Percentiles rank a stretch among this genome's conserved stretches.
These are phyloP conservation scores for Chesias legatella DNA, from an alignment of 2,888 invertebrate species.

Conservation along the genomic window DNA sequence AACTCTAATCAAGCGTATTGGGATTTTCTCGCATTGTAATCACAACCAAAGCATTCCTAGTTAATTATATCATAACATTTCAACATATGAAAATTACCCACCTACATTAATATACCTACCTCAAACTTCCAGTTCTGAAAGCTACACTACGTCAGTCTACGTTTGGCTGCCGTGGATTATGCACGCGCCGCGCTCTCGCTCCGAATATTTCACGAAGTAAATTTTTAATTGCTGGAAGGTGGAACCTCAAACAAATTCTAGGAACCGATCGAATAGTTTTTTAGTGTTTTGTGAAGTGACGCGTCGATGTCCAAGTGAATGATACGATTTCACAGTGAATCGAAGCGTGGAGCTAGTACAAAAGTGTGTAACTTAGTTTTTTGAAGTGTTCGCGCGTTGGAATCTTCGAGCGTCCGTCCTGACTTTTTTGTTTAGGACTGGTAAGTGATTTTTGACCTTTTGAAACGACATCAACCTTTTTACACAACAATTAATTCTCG, in stretches of 20 bases:
- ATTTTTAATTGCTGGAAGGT: slow-evolving; percentile 62
- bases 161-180: slow-evolving; percentile 25
- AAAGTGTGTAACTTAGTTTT: slow-evolving; percentile 58
- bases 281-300: slow-evolving; percentile 40
- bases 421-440: slow-evolving; percentile 58
- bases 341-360: slow-evolving; percentile 28
- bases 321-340: slow-evolving; percentile 21
- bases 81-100: background rate
- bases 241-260: slow-evolving; percentile 37
- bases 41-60: background rate
- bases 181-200: slow-evolving; percentile 29
- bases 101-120: slow-evolving; percentile 1
- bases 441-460: slow-evolving; percentile 40
- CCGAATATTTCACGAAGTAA: slow-evolving; percentile 41
- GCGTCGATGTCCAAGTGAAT: slow-evolving; percentile 27
- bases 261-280: slow-evolving; percentile 33
- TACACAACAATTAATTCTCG: background rate
- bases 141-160: slow-evolving; percentile 40
- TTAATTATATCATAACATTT: slow-evolving; percentile 7
- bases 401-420: slow-evolving; percentile 56
- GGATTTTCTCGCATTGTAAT: no score
- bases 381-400: slow-evolving; percentile 60
- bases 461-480: slow-evolving; percentile 3
- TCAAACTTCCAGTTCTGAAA: slow-evolving; percentile 21
- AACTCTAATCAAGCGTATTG: no score